Evolutionary conservation across 2,888 invertebrate species (phyloP).

Genomic region (Chrysolina americana): DNA sequence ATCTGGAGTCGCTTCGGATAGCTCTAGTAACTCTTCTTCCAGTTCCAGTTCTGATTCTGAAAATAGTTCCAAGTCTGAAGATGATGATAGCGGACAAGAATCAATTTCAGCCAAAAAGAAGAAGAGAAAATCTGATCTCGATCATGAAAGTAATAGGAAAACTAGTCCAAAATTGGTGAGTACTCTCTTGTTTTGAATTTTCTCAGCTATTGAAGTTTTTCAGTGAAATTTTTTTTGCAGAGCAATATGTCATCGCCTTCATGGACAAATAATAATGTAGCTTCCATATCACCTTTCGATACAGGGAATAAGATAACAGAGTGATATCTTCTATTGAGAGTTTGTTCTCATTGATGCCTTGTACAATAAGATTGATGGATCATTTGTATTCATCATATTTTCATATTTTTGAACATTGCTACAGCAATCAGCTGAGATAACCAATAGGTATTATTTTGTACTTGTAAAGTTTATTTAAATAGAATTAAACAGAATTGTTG

Average conservation of each 20-base stretch:
- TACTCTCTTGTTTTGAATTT: constrained; percentile 19
- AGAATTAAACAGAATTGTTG: constrained; percentile 31
- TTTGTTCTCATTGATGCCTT: constrained; percentile 34
- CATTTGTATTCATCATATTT: constrained; percentile 33
- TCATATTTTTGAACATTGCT: constrained; percentile 39
- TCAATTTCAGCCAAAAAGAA: constrained; percentile 90
- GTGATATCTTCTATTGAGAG: constrained; percentile 32
- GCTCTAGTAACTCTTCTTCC: constrained; percentile 89
- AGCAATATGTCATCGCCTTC: constrained; percentile 48
- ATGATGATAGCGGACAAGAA: constrained; percentile 88
- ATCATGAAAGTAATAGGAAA: constrained; percentile 64
- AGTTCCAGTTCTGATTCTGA: constrained; percentile 71
- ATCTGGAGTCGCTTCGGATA: constrained; percentile 95
- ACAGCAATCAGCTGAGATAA: constrained; percentile 33
- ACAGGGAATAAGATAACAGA: constrained; percentile 25
- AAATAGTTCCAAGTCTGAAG: constrained; percentile 68
- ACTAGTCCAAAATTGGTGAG: constrained; percentile 58
- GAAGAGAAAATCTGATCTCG: constrained; percentile 73
- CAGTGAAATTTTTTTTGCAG: constrained; percentile 42
- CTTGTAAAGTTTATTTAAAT: constrained; percentile 39
- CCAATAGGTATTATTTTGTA: constrained; percentile 43
- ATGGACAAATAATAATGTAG: constrained; percentile 53
- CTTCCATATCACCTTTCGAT: constrained; percentile 55
- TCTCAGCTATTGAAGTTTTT: neutral
- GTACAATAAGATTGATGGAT: constrained; percentile 36